Percentiles rank a stretch among this genome's conserved stretches.
These are phyloP conservation scores for Magallana gigas DNA, from an alignment of 1,140 invertebrate genomes.

Conservation along the genomic window DNA sequence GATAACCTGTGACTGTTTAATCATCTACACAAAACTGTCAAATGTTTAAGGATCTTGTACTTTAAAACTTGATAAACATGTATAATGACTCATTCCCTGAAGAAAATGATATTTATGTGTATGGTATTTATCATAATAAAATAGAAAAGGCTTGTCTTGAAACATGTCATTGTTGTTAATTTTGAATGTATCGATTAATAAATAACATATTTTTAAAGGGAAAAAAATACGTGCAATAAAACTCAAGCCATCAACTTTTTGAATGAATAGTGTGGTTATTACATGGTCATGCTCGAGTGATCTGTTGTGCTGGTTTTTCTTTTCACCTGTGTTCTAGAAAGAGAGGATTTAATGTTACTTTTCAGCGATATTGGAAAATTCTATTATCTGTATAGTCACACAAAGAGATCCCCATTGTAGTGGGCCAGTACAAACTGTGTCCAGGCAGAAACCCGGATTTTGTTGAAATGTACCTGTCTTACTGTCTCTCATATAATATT, in stretches of 20 bases:
- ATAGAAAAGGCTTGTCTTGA: background rate
- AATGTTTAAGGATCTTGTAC: conserved; percentile 21
- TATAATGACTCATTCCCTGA: background rate
- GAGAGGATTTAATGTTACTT: conserved; percentile 35
- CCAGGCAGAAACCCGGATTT: too few relatives aligned
- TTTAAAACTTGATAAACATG: background rate
- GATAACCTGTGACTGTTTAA: conserved; percentile 35
- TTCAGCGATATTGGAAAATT: conserved; percentile 35
- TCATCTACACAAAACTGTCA: conserved; percentile 37
- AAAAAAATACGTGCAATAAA: background rate
- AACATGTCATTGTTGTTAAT: background rate
- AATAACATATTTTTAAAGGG: background rate
- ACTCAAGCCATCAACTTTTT: background rate
- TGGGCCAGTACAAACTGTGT: too few relatives aligned
- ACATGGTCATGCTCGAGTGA: conserved; percentile 10
- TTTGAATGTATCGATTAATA: conserved; percentile 27
- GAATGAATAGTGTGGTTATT: conserved; percentile 8
- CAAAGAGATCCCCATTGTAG: too few relatives aligned
- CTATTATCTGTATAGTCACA: conserved; percentile 17
- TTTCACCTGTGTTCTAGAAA: conserved; percentile 18
- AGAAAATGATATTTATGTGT: background rate
- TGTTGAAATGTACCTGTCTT: too few relatives aligned
- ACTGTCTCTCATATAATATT: too few relatives aligned
- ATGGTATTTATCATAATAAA: background rate
- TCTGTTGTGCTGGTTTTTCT: background rate